phyloP scores from a whole-genome alignment of 2,888 invertebrate species.

The Sisyra terminalis region DNA sequence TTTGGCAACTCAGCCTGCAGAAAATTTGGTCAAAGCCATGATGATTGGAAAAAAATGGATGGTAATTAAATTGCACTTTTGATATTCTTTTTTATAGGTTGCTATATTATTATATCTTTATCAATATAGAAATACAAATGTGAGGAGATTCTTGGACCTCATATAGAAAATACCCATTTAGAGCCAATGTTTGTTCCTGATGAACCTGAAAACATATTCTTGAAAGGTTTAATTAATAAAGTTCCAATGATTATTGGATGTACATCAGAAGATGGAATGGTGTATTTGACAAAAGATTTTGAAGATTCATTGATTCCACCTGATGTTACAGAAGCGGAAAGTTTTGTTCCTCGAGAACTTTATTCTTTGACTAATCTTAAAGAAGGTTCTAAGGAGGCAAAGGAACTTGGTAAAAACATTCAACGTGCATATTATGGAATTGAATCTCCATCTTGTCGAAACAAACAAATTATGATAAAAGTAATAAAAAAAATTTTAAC shows the following conservation, averaged over 20 bases:
- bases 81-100: too few relatives aligned
- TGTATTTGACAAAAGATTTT: slow-evolving; percentile 10
- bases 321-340: slow-evolving; percentile 3
- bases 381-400: slow-evolving; percentile 15
- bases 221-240: slow-evolving; percentile 19
- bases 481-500: background rate
- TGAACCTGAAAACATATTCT: slow-evolving; percentile 18
- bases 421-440: slow-evolving; percentile 19
- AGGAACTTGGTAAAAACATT: slow-evolving; percentile 16
- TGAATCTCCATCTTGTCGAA: slow-evolving; percentile 14
- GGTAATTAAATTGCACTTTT: too few relatives aligned
- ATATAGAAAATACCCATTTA: background rate
- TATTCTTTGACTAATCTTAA: slow-evolving; percentile 12
- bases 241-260: slow-evolving; percentile 24
- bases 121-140: too few relatives aligned
- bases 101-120: too few relatives aligned
- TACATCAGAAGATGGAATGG: slow-evolving; percentile 20
- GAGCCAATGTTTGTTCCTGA: slow-evolving; percentile 19
- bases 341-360: slow-evolving; percentile 3
- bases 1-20: too few relatives aligned
- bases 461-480: slow-evolving; percentile 6
- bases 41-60: too few relatives aligned
- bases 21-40: too few relatives aligned
- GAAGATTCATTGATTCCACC: background rate
- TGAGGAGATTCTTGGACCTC: too few relatives aligned